phyloP scores from a whole-genome alignment of 2,113 vertebrate species.

The Genyomyrus donnyi region DNA sequence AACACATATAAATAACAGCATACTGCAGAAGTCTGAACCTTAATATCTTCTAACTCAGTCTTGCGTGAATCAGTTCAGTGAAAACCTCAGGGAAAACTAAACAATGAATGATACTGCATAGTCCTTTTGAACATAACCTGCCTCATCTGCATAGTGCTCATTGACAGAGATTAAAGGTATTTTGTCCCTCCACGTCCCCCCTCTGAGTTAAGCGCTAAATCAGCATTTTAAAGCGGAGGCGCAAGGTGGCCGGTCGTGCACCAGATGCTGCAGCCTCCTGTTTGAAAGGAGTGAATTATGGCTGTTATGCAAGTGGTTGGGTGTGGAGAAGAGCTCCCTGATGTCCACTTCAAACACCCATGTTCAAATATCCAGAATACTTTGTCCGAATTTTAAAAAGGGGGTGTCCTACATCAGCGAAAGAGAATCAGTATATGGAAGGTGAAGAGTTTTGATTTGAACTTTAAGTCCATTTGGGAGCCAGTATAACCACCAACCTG shows the following conservation, averaged over 20 bases:
- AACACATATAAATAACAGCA: background rate
- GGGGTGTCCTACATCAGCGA: background rate
- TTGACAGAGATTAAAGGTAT: background rate
- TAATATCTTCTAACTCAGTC: background rate
- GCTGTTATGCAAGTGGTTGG: slow-evolving; percentile 5
- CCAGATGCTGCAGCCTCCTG: background rate
- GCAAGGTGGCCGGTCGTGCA: background rate
- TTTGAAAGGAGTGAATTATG: background rate
- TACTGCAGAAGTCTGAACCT: background rate
- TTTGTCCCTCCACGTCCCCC: background rate
- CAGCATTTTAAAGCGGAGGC: background rate
- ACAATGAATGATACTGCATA: background rate
- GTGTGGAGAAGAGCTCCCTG: background rate
- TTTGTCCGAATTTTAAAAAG: background rate
- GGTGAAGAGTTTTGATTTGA: background rate
- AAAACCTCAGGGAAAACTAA: background rate
- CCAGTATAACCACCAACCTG: background rate
- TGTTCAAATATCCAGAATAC: background rate
- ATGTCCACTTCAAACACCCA: background rate
- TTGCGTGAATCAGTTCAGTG: background rate
- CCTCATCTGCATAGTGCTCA: background rate
- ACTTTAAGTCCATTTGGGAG: background rate
- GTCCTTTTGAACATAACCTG: background rate
- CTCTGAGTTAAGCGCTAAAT: background rate
- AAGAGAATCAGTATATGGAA: background rate